A percentile compares a stretch with the other conserved stretches of the same genome.
Conservation (phyloP, 2,888 invertebrate species). For the Bombylius discolor region DNA sequence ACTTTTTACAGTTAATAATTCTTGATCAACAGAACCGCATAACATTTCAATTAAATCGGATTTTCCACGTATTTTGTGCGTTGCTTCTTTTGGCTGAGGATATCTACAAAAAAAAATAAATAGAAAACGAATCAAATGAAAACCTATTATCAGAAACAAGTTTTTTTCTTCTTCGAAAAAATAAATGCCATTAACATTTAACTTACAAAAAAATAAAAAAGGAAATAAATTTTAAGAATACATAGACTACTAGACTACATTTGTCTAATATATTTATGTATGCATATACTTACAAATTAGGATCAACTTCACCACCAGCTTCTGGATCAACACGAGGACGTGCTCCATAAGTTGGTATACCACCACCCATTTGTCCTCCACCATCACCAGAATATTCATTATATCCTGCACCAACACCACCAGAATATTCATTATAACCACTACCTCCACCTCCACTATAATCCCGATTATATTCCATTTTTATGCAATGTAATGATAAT, state of each 20-base stretch:
- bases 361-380: background rate
- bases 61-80: slow-evolving; percentile 78
- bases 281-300: slow-evolving; percentile 44
- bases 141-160: too few species aligned
- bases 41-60: slow-evolving; percentile 72
- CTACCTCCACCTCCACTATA: slow-evolving; percentile 9
- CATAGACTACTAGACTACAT: too few species aligned
- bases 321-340: slow-evolving; percentile 72
- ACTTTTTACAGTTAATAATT: slow-evolving; percentile 86
- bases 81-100: slow-evolving; percentile 75
- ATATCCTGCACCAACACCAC: background rate
- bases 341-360: slow-evolving; percentile 24
- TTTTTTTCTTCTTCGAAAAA: too few species aligned
- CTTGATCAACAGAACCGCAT: slow-evolving; percentile 75
- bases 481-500: background rate
- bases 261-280: too few species aligned
- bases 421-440: background rate
- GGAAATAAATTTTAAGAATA: too few species aligned
- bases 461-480: slow-evolving; percentile 13
- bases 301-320: slow-evolving; percentile 76
- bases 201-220: too few species aligned
- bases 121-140: background rate
- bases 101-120: slow-evolving; percentile 45
- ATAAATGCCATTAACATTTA: too few species aligned
- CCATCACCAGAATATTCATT: background rate